Evolutionary conservation across 2,888 invertebrate species (phyloP), one percentile per base, ranked within the genome.

Genomic region (Mythimna impura): DNA sequence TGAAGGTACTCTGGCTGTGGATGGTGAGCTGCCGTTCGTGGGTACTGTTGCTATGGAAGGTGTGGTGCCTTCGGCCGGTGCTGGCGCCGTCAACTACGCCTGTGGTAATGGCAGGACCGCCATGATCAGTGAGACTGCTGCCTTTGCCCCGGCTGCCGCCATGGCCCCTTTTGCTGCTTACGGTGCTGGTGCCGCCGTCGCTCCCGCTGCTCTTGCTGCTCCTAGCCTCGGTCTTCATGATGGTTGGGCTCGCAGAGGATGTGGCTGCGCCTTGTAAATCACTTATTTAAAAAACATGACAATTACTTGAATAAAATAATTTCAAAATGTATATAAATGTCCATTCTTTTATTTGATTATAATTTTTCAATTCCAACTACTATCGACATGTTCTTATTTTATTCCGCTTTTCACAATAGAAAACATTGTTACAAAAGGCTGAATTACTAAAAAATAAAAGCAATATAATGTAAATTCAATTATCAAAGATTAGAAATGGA

Each of bases 11-110:
- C 40, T 91, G n/a, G 81, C 79, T 6, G 89, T 90, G 36, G 83
- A 77, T n/a, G 91, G 91, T 30, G 87, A 89, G 74, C 80, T 91
- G 58, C 90, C 92, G 40, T 88, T 91, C 71, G 73, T 89, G 58
- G 89, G 91, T 43, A 86, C 89, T 62, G 91, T 92, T 40, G 81
- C 74, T 47, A 89, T 91, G 80, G 87, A 91, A 22, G 93, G 93
- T 30, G 76, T 76, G 40, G 87, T 92, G n/a, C 88, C 88, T 47
- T 91, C 92, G 71, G 86, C 84, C 67, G 93, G 93, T 12, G 75
- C 86, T 60, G 91, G 91, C 12, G 82, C 82, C 3, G 87, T 93
- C 17, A 80, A 87, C 0, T 90, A 93, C 69, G 89, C 91, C 7
- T 92, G 93, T 60, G 93, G 93, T 40, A 82, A 84, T 60, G 90